Conservation (phyloP, 23 tunicate species). For the Ciona savignyi region DNA sequence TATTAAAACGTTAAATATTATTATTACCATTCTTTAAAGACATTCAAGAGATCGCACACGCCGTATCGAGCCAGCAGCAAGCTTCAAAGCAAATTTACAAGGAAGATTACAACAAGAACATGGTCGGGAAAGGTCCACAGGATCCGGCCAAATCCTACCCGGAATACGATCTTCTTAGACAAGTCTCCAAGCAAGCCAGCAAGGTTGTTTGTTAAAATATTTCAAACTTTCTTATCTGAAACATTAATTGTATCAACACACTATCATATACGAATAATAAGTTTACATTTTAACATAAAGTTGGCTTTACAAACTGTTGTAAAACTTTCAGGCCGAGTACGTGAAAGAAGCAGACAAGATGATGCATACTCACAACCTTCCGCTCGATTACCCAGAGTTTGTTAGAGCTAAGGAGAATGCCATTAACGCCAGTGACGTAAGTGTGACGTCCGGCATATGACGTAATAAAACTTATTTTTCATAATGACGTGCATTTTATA, state of each 20-base stretch:
- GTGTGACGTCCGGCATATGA: not conserved
- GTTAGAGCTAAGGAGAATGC: slow-evolving; percentile 69
- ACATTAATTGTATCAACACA: no score
- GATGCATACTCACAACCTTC: slow-evolving; percentile 53
- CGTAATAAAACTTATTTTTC: not conserved
- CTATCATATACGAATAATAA: no score
- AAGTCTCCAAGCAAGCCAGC: slow-evolving; percentile 34
- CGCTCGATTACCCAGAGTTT: slow-evolving; percentile 75
- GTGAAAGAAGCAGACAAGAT: slow-evolving; percentile 67
- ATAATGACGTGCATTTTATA: not conserved
- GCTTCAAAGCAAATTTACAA: slow-evolving; percentile 37
- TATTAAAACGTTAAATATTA: not conserved
- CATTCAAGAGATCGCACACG: slow-evolving; percentile 49
- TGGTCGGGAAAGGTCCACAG: slow-evolving; percentile 46
- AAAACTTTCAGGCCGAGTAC: slow-evolving; percentile 46
- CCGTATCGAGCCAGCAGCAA: slow-evolving; percentile 34
- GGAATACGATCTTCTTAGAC: slow-evolving; percentile 22
- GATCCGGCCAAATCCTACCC: slow-evolving; percentile 61
- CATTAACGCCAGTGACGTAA: slow-evolving; percentile 75
- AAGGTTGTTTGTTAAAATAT: slow-evolving; percentile 30
- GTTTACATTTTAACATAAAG: no score
- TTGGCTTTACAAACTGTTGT: no score
- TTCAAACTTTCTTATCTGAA: no score
- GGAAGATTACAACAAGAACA: slow-evolving; percentile 56
- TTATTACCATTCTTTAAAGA: slow-evolving; percentile 8